Evolutionary conservation across 2,797 vertebrate genomes (phyloP).

Genomic region (Todus mexicanus): DNA sequence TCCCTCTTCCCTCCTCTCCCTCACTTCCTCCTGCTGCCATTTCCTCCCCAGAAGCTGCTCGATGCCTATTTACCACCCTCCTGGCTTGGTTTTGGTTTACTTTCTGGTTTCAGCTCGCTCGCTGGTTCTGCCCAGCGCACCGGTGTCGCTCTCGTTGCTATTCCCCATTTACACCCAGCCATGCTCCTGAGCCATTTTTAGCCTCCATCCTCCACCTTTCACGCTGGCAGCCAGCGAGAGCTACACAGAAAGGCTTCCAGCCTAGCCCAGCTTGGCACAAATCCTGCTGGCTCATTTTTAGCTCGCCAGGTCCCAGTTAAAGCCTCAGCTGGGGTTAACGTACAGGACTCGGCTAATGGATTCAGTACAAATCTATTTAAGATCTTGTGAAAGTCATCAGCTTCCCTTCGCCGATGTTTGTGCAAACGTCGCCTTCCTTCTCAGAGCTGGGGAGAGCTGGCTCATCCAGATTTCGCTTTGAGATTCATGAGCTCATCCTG

Average conservation of each 20-base stretch:
- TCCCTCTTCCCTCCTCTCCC: not conserved
- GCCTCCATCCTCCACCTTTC: not conserved
- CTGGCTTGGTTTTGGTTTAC: no score
- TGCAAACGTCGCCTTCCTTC: not conserved
- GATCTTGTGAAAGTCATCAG: conserved; percentile 2
- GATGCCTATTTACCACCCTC: no score
- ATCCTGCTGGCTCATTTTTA: not conserved
- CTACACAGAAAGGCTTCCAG: not conserved
- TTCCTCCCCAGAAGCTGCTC: no score
- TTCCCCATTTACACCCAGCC: not conserved
- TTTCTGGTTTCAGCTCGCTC: no score
- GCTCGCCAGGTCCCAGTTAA: not conserved
- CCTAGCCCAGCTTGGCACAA: not conserved
- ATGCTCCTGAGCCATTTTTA: conserved; percentile 4
- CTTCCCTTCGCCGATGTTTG: not conserved
- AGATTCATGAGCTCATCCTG: not conserved
- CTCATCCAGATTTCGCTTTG: not conserved
- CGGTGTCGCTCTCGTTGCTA: not conserved
- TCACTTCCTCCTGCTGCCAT: not conserved
- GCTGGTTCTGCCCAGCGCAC: not conserved
- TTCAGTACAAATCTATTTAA: not conserved
- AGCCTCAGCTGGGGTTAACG: not conserved
- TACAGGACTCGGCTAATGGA: not conserved
- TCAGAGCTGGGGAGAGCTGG: not conserved
- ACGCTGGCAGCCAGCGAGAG: not conserved